Evolutionary conservation across 1,140 invertebrate genomes (phyloP).

Genomic region (Ruditapes philippinarum): DNA sequence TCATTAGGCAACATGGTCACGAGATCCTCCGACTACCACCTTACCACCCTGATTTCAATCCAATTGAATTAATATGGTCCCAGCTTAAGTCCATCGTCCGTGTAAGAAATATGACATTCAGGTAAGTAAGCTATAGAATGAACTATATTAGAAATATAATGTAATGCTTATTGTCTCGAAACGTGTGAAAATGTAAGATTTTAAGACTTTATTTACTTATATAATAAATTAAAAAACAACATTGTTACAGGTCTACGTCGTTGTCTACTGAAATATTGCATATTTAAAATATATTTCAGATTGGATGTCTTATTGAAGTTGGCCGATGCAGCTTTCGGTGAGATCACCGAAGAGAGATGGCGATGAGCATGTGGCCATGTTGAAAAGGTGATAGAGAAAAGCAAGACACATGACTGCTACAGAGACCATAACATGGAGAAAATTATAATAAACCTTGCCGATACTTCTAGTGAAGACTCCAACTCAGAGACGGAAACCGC

Average conservation of each 20-base stretch:
- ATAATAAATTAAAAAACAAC: no score
- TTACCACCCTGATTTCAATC: neutral
- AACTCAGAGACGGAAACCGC: neutral
- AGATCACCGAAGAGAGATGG: neutral
- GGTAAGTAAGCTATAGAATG: neutral
- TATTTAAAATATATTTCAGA: neutral
- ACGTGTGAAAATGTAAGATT: neutral
- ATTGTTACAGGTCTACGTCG: no score
- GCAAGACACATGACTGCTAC: neutral
- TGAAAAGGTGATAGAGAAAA: neutral
- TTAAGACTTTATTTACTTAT: no score
- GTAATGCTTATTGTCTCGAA: neutral
- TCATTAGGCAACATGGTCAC: neutral
- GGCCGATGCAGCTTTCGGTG: neutral
- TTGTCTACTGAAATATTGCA: neutral
- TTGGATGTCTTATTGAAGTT: neutral
- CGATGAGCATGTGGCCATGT: neutral
- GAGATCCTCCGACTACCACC: neutral
- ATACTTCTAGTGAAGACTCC: neutral
- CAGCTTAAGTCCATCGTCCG: neutral
- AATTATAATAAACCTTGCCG: neutral
- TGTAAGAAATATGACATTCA: neutral
- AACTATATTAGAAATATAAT: neutral
- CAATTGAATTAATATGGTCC: conserved; percentile 12
- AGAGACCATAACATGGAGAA: neutral